A percentile compares a stretch with the other conserved stretches of the same genome.
These are phyloP conservation scores for Egretta garzetta DNA, from an alignment of 2,113 vertebrate species.

Conservation along the genomic window DNA sequence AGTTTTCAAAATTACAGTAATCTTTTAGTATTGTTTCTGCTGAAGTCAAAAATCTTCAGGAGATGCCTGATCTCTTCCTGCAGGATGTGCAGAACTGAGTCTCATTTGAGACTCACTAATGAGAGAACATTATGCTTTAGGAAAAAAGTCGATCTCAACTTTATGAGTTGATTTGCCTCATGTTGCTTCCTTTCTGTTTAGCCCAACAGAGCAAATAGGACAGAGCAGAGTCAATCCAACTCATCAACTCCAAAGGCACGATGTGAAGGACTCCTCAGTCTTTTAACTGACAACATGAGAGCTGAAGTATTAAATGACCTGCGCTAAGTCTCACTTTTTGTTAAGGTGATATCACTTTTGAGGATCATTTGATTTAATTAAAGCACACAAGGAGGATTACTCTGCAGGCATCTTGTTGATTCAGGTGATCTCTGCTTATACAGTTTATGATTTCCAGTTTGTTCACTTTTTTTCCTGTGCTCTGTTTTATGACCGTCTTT, in stretches of 20 bases:
- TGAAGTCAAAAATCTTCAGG: neutral
- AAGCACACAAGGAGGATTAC: neutral
- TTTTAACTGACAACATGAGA: neutral
- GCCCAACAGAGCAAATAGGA: neutral
- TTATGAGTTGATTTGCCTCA: neutral
- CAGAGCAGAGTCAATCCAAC: neutral
- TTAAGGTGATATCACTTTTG: neutral
- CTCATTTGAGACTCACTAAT: neutral
- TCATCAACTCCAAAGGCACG: neutral
- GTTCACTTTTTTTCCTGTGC: neutral
- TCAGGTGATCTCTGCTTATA: neutral
- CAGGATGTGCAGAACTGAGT: neutral
- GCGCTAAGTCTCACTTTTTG: neutral
- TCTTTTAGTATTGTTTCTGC: neutral
- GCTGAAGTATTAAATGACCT: neutral
- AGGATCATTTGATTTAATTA: neutral
- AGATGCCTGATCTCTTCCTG: neutral
- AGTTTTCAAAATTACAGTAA: slow-evolving; percentile 33
- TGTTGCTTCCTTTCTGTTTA: neutral
- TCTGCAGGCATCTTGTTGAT: neutral
- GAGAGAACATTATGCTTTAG: neutral
- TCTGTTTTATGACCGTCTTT: neutral
- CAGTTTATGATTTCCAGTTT: neutral
- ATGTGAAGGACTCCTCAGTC: neutral
- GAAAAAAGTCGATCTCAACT: neutral